A percentile compares a stretch with the other conserved stretches of the same genome.
Conservation (phyloP, 1,140 invertebrate species). For the Gonatopus flavifemur region DNA sequence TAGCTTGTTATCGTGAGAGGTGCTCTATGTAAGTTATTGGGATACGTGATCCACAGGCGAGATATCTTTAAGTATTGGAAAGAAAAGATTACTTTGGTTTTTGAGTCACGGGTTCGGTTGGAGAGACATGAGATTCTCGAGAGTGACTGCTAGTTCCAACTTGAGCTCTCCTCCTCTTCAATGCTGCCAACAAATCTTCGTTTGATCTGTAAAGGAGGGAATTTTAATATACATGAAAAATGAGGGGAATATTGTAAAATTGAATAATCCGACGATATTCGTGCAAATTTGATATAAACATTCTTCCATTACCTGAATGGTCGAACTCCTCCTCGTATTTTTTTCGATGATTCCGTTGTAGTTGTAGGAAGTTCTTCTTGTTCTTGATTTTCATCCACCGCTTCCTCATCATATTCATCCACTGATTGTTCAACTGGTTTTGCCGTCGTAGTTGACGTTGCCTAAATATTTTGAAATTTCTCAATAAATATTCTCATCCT, state of each 20-base stretch:
- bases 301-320: slow-evolving; percentile 41
- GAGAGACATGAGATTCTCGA: slow-evolving; percentile 23
- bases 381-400: slow-evolving; percentile 47
- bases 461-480: no score
- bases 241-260: not conserved
- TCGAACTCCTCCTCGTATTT: slow-evolving; percentile 63
- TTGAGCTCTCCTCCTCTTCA: slow-evolving; percentile 67
- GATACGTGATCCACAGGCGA: not conserved
- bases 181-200: slow-evolving; percentile 68
- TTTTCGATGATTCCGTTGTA: slow-evolving; percentile 68
- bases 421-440: slow-evolving; percentile 36
- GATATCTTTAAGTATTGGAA: not conserved
- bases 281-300: not conserved
- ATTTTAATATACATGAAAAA: no score
- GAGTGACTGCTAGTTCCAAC: slow-evolving; percentile 28
- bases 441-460: slow-evolving; percentile 36
- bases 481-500: no score
- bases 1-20: not conserved
- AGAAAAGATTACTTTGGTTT: slow-evolving; percentile 36
- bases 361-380: slow-evolving; percentile 56
- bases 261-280: not conserved
- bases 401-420: slow-evolving; percentile 55
- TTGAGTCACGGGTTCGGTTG: slow-evolving; percentile 28
- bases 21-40: not conserved
- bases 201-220: no score